phyloP scores from a whole-genome alignment of 2,113 vertebrate species.

The Mesoclemmys tuberculata region DNA sequence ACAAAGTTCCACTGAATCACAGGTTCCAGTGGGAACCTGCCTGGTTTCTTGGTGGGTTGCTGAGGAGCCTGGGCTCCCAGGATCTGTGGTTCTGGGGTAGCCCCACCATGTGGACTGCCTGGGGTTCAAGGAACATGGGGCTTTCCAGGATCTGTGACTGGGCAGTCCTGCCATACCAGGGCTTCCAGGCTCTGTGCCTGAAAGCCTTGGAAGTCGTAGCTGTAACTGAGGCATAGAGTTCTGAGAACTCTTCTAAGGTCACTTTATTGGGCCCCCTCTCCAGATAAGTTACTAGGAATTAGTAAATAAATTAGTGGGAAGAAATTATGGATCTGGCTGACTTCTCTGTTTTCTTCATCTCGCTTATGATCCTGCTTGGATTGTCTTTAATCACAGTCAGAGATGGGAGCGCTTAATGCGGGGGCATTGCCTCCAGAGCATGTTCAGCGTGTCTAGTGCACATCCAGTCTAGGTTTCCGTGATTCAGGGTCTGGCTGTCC shows the following conservation, averaged over 20 bases:
- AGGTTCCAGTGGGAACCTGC: background rate
- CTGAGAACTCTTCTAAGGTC: background rate
- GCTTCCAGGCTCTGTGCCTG: background rate
- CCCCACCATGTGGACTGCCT: background rate
- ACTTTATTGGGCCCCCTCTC: background rate
- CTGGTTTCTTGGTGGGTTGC: background rate
- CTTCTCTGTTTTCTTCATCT: background rate
- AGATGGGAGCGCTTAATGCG: background rate
- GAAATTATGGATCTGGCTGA: background rate
- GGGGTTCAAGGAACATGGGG: background rate
- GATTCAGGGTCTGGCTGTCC: background rate
- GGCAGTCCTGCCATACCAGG: background rate
- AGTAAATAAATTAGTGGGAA: background rate
- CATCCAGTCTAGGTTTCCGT: background rate
- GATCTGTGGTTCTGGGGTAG: background rate
- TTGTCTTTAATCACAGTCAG: background rate
- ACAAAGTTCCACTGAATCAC: background rate
- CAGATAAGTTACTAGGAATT: too few relatives aligned
- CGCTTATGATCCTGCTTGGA: background rate
- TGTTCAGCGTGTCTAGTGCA: background rate
- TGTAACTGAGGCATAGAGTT: background rate
- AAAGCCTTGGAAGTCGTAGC: background rate
- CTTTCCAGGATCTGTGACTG: background rate
- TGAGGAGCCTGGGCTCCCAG: background rate
- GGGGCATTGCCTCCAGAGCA: background rate